Percentiles rank a stretch among this genome's conserved stretches.
These are phyloP conservation scores for Zaprionus kolodkinae DNA, from an alignment of 1,140 invertebrate species.

Conservation along the genomic window DNA sequence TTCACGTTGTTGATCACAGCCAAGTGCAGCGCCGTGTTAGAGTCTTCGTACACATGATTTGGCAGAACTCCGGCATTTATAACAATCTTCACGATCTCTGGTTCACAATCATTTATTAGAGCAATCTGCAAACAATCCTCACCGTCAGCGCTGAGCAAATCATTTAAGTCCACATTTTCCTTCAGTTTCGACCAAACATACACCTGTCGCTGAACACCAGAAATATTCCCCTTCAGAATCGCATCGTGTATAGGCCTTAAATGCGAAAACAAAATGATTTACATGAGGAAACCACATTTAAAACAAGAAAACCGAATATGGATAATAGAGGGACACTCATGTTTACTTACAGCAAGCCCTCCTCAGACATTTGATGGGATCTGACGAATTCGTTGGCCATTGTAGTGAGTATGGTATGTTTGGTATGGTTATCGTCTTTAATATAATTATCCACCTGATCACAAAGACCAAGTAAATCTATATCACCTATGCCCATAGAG, in stretches of 20 bases:
- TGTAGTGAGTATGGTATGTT: constrained; percentile 7
- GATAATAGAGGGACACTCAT: background rate
- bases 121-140: constrained; percentile 75
- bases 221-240: constrained; percentile 48
- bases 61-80: constrained; percentile 45
- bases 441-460: constrained; percentile 35
- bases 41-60: constrained; percentile 62
- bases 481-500: constrained; percentile 6
- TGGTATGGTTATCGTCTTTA: constrained; percentile 34
- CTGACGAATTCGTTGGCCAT: constrained; percentile 48
- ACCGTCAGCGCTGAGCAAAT: constrained; percentile 57
- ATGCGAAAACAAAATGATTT: background rate
- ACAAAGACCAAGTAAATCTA: background rate
- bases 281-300: background rate
- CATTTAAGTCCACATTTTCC: constrained; percentile 52
- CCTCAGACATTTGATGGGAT: constrained; percentile 10
- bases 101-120: constrained; percentile 49
- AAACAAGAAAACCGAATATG: background rate
- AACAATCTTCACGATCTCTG: constrained; percentile 54
- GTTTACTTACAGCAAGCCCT: constrained; percentile 59
- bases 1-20: constrained; percentile 71
- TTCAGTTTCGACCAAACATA: constrained; percentile 51
- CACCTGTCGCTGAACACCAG: constrained; percentile 49
- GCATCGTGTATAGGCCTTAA: constrained; percentile 72
- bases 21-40: constrained; percentile 70